These are phyloP conservation scores for Dicyrtoma fusca DNA, from an alignment of 2,888 invertebrate genomes.

Conservation along the genomic window DNA sequence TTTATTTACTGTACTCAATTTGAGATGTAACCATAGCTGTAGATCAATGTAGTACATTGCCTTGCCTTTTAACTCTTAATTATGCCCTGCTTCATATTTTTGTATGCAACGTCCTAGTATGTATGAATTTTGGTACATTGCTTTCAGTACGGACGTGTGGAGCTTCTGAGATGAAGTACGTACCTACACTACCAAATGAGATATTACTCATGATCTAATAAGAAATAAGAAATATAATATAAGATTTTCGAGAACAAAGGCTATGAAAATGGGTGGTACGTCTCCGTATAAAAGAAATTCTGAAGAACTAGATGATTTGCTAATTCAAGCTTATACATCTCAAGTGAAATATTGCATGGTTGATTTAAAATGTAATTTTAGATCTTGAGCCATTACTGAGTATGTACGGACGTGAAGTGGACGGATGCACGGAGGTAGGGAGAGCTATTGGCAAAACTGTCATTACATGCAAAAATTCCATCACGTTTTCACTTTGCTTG, in stretches of 20 bases:
- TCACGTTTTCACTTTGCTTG: conserved; percentile 27
- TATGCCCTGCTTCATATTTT: no score
- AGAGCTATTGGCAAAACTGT: not conserved
- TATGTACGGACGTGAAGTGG: not conserved
- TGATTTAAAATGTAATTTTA: conserved; percentile 20
- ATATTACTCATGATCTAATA: not conserved
- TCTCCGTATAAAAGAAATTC: conserved; percentile 1
- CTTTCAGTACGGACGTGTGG: no score
- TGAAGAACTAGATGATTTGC: conserved; percentile 16
- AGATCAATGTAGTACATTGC: no score
- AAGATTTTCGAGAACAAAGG: not conserved
- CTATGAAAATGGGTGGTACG: not conserved
- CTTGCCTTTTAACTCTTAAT: no score
- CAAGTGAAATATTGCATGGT: conserved; percentile 1
- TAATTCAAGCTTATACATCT: not conserved
- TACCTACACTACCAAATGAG: no score
- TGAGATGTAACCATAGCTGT: no score
- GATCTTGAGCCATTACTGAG: not conserved
- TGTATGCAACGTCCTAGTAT: no score
- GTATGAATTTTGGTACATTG: no score
- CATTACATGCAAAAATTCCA: conserved; percentile 42
- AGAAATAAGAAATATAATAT: not conserved
- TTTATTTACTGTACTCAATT: no score
- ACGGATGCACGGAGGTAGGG: not conserved
- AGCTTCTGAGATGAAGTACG: no score